Evolutionary conservation across 1,140 invertebrate species (phyloP).

Genomic region (Orius insidiosus): DNA sequence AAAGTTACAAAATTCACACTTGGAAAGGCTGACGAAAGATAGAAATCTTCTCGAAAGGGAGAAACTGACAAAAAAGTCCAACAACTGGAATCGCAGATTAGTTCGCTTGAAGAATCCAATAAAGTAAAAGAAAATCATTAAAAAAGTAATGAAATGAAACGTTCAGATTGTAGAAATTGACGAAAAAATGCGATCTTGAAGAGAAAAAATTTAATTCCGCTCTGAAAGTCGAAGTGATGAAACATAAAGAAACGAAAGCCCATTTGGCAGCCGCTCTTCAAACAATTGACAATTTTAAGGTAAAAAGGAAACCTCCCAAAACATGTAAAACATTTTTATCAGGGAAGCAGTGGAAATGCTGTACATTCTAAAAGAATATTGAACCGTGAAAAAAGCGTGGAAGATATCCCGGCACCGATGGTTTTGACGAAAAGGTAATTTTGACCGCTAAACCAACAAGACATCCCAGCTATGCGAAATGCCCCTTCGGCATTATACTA

Average conservation of each 20-base stretch:
- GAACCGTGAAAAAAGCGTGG: too few species aligned
- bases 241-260: constrained; percentile 48
- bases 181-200: constrained; percentile 43
- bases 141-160: constrained; percentile 49
- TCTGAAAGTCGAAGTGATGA: constrained; percentile 43
- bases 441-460: too few species aligned
- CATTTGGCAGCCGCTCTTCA: constrained; percentile 41
- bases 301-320: too few species aligned
- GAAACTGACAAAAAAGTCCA: constrained; percentile 44
- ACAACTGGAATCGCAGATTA: constrained; percentile 31
- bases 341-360: too few species aligned
- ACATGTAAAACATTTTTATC: too few species aligned
- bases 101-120: too few species aligned
- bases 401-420: too few species aligned
- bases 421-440: too few species aligned
- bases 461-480: too few species aligned
- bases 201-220: constrained; percentile 50
- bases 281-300: constrained; percentile 26
- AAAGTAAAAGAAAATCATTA: constrained; percentile 35
- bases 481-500: too few species aligned
- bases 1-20: constrained; percentile 40
- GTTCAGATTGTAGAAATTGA: constrained; percentile 19
- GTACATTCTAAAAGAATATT: too few species aligned
- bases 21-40: constrained; percentile 47
- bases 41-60: constrained; percentile 51